Percentiles rank a stretch among this genome's conserved stretches.
phyloP scores from a whole-genome alignment of 2,113 vertebrate genomes.

The Festucalex cinctus region DNA sequence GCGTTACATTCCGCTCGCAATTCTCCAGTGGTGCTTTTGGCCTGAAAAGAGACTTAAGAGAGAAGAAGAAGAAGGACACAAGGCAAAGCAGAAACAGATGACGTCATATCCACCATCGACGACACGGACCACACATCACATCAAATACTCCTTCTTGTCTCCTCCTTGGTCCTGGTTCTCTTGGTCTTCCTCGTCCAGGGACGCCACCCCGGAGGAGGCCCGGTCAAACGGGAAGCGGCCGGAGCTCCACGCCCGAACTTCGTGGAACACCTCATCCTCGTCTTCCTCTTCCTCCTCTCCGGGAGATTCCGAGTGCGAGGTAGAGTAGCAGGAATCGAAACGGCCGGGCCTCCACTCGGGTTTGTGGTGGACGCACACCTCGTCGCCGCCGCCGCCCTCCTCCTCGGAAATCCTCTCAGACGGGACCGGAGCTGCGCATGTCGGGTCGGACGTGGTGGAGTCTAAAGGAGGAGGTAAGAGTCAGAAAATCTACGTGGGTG shows the following conservation, averaged over 20 bases:
- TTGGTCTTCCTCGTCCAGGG: constrained; percentile 68
- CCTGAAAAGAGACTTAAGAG: constrained; percentile 13
- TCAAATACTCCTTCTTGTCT: constrained; percentile 51
- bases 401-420: constrained; percentile 27
- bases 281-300: constrained; percentile 72
- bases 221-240: constrained; percentile 66
- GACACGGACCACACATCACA: constrained; percentile 62
- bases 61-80: constrained; percentile 36
- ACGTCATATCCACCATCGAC: constrained; percentile 49
- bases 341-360: constrained; percentile 64
- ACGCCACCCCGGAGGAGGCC: constrained; percentile 69
- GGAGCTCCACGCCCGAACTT: constrained; percentile 64
- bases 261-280: constrained; percentile 72
- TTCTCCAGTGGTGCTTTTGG: constrained; percentile 22
- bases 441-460: constrained; percentile 34
- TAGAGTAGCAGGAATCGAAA: constrained; percentile 76
- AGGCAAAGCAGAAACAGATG: constrained; percentile 35
- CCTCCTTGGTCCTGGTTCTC: constrained; percentile 49
- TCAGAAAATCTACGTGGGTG: constrained; percentile 58
- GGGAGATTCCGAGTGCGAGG: constrained; percentile 72
- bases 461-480: constrained; percentile 70
- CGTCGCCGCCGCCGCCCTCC: constrained; percentile 11
- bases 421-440: constrained; percentile 30
- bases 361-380: constrained; percentile 54
- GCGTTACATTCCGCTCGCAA: constrained; percentile 58